phyloP scores from a whole-genome alignment of 2,113 vertebrate genomes.

The Mandrillus leucophaeus region DNA sequence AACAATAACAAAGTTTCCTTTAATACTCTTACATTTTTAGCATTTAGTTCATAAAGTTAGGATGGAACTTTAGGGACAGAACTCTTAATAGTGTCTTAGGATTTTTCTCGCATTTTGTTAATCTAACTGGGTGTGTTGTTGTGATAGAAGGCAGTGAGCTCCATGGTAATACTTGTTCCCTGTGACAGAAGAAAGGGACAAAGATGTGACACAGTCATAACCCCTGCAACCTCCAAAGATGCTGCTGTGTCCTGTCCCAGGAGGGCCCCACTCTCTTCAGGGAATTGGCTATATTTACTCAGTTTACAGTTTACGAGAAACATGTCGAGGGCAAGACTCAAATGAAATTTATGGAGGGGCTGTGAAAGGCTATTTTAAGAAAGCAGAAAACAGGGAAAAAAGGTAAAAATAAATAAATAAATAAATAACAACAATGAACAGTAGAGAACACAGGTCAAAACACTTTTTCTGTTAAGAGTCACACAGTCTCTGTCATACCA shows the following conservation, averaged over 20 bases:
- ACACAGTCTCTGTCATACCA: neutral
- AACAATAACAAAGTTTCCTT: neutral
- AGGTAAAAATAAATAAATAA: neutral
- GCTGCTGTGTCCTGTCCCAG: neutral
- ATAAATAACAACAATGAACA: neutral
- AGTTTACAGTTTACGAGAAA: neutral
- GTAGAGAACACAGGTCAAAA: rapidly evolving
- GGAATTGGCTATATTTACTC: neutral
- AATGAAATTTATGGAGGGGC: neutral
- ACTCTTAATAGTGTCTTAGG: neutral
- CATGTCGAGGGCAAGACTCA: neutral
- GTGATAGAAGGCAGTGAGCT: neutral
- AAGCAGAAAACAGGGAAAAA: neutral
- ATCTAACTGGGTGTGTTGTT: neutral
- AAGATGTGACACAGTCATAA: neutral
- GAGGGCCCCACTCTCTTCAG: neutral
- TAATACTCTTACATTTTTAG: too few species aligned
- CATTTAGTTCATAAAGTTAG: neutral
- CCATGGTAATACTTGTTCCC: neutral
- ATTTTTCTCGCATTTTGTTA: neutral
- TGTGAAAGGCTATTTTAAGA: rapidly evolving
- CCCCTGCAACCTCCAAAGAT: neutral
- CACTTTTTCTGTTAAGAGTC: neutral
- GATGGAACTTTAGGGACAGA: neutral
- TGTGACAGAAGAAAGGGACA: neutral